Conservation (phyloP, 2,797 vertebrate species). For the Molossus molossus region DNA sequence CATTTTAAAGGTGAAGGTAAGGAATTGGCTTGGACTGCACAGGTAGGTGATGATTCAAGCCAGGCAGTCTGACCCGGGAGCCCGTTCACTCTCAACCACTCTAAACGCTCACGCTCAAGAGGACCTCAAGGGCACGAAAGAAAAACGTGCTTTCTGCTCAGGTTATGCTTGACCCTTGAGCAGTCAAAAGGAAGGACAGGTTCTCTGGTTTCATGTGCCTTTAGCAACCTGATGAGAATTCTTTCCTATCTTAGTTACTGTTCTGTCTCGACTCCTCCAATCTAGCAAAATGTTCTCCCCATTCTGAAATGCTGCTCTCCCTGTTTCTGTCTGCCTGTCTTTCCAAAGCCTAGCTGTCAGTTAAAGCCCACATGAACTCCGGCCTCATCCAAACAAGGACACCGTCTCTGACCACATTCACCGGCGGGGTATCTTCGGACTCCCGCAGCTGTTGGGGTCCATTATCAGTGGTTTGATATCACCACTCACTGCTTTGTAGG, state of each 20-base stretch:
- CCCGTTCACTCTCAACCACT: background rate
- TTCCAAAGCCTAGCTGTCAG: background rate
- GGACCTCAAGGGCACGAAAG: background rate
- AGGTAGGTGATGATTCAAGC: background rate
- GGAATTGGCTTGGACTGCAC: background rate
- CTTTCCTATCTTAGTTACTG: background rate
- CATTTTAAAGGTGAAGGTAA: constrained; percentile 36
- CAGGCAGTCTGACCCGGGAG: background rate
- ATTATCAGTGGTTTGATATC: too few relatives aligned
- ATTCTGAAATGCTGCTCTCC: background rate
- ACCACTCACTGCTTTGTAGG: background rate
- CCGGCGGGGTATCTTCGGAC: background rate
- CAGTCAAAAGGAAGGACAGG: background rate
- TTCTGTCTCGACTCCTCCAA: background rate
- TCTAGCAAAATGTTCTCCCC: background rate
- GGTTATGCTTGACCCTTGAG: background rate
- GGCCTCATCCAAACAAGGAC: background rate
- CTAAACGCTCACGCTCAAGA: background rate
- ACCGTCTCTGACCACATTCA: background rate
- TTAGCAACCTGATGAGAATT: background rate
- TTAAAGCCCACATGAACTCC: background rate
- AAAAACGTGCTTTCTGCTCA: background rate
- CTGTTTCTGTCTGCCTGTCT: background rate
- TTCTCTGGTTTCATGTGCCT: background rate
- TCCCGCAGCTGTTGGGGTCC: fast-evolving